Base-by-base conservation (phyloP, 2,888 invertebrate species). In the Chloroclysta siterata region DNA sequence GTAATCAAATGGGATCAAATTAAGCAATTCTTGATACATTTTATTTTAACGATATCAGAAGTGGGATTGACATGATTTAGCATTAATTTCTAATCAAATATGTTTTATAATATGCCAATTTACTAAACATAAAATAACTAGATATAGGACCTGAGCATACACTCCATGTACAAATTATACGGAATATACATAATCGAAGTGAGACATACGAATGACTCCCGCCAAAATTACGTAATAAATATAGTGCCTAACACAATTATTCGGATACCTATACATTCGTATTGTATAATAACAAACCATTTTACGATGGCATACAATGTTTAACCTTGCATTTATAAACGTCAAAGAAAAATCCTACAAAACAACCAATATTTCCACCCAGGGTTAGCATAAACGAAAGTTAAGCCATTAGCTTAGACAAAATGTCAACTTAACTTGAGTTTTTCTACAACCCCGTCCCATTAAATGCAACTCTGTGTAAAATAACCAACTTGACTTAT, bases 251-350 rank as follows among this genome's bases (percentile, higher is more conserved):
- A 44, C 52, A 44, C 46, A 52, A 28, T 39, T 33, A 33, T 46
- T 46, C 44, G 6, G 42, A 29, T 42, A 29, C 29, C 29, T 50
- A 46, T 52, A 59, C 54, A 59, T 17, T 46, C 14, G 22, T 55
- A 57, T 46, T 51, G 29, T 22, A 50, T 28, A 36, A 61, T 60
- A 61, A 64, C 60, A 60, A 59, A 50, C 46, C 60, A 41, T 39
- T 50, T 60, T 61, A 60, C 51, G 22, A 22, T 22, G 22, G 63
- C 66, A 70, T 62, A 71, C 47, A 56, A 42, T 47, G 65, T 53
- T 29, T 7, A n/a, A 60, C 60, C 59, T 59, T 61, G 54, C 48
- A 61, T 56, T 48, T 53, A 6, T 59, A 51, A 55, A 53, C 46
- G 54, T 39, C 15, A 57, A 54, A 48, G 28, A 29, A 54, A 52